Base-by-base conservation (phyloP, 2,797 vertebrate genomes). In the Sebastes umbrosus region DNA sequence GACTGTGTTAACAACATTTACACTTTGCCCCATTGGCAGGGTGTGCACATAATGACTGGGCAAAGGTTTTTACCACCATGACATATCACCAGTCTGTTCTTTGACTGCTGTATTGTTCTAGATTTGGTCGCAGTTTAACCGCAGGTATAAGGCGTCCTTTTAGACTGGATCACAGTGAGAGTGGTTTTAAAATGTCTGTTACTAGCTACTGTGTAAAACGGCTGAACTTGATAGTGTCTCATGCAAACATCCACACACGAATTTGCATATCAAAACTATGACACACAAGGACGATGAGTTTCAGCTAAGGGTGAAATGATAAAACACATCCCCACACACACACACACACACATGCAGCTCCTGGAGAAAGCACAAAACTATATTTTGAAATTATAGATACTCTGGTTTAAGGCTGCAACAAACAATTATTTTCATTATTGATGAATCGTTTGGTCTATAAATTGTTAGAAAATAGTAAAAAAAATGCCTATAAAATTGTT, bases 11-110 rank as follows among this genome's bases (percentile, higher is more conserved):
- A 75, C 73, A 73, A 57, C 73, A 54, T 84, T 78, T 76, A 73
- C 75, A 69, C 86, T 85, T 89, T 88, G 80, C 32, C 67, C 83
- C 4, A 9, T 63, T 77, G 68, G 74, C 75, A 76, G 55, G 10
- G 73, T 69, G 66, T 55, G 59, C 18, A 59, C 24, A 46, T 32
- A 58, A 81, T 22, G 62, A 67, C 3, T 3, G 58, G 67, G 65
- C 67, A 83, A 87, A 85, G 63, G 63, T 70, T 79, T 63, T 63
- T 69, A 22, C 46, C 46, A 43, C 27, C 18, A 1, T 32, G 27
- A 79, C 60, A 75, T 60, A 77, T 83, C 73, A 27, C 8, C 50
- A 20, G 69, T 66, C 52, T 43, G 43, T 64, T 32, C 29, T 72
- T 36, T 62, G 6, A 58, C 14, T 32, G 62, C 52, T 59, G 43